These are phyloP conservation scores for Karalla daura DNA, from an alignment of 2,797 vertebrate genomes.

Conservation along the genomic window DNA sequence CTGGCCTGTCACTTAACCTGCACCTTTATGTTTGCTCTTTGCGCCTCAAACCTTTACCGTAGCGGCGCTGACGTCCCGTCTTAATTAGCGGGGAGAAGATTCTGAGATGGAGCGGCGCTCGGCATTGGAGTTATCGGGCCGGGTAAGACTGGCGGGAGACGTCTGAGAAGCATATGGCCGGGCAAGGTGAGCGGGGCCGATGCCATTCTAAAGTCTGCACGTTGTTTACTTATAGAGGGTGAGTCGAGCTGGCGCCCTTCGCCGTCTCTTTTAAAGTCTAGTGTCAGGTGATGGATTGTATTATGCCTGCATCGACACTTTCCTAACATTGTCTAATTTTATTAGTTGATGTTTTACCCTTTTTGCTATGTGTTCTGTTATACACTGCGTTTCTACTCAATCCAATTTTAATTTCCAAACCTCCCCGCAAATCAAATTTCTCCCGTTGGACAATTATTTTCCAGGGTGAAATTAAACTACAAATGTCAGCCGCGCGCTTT, in stretches of 20 bases:
- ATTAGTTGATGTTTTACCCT: not conserved
- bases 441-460: constrained; percentile 21
- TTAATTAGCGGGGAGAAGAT: constrained; percentile 52
- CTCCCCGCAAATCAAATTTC: constrained; percentile 2
- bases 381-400: constrained; percentile 11
- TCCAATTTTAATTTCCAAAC: constrained; percentile 26
- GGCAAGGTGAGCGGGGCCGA: constrained; percentile 36
- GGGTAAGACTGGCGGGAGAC: constrained; percentile 25
- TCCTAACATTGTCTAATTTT: constrained; percentile 11
- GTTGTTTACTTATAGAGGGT: constrained; percentile 42
- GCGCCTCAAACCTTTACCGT: constrained; percentile 49
- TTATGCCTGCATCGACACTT: constrained; percentile 1
- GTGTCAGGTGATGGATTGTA: constrained; percentile 4
- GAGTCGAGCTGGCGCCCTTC: not conserved
- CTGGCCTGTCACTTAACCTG: constrained; percentile 77
- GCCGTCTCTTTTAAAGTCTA: not conserved
- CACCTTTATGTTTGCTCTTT: constrained; percentile 66
- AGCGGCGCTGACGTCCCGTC: constrained; percentile 23
- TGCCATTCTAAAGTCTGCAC: constrained; percentile 35
- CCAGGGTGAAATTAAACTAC: constrained; percentile 29
- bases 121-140: constrained; percentile 9
- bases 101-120: constrained; percentile 30
- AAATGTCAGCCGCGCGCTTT: constrained; percentile 37
- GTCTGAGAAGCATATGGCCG: constrained; percentile 52
- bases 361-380: not conserved